These are phyloP conservation scores for Tachina grossa DNA, from an alignment of 2,888 invertebrate genomes.

Conservation along the genomic window DNA sequence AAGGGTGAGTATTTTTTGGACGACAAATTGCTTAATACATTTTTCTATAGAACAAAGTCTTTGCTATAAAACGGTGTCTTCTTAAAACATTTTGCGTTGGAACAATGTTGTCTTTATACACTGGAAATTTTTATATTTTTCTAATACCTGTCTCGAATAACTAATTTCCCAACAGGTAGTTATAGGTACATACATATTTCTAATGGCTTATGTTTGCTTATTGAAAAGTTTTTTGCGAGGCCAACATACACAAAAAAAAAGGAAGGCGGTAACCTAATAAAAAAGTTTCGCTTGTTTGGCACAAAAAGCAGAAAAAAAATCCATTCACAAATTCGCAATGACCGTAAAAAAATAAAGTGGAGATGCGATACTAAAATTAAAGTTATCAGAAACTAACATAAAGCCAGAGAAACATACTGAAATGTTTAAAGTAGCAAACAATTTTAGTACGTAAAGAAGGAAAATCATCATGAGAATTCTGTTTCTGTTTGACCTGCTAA, in stretches of 20 bases:
- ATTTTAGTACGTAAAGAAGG: background rate
- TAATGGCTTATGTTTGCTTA: background rate
- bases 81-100: too few relatives aligned
- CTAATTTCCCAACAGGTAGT: background rate
- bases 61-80: too few relatives aligned
- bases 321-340: constrained; percentile 15
- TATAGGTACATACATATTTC: too few relatives aligned
- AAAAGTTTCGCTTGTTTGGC: constrained; percentile 2
- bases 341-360: constrained; percentile 20
- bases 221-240: background rate
- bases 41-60: too few relatives aligned
- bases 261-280: constrained; percentile 50
- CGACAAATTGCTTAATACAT: too few relatives aligned
- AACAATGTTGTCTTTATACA: too few relatives aligned
- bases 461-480: constrained; percentile 45
- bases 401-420: constrained; percentile 3
- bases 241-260: constrained; percentile 14
- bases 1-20: too few relatives aligned
- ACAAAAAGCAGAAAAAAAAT: background rate
- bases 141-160: too few relatives aligned
- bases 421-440: constrained; percentile 14
- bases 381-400: constrained; percentile 51
- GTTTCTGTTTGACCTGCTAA: constrained; percentile 38
- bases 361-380: constrained; percentile 51
- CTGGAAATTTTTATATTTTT: too few relatives aligned